A percentile compares a stretch with the other conserved stretches of the same genome.
These are phyloP conservation scores for Semnopithecus entellus DNA, from an alignment of 2,113 vertebrate species.

Conservation along the genomic window DNA sequence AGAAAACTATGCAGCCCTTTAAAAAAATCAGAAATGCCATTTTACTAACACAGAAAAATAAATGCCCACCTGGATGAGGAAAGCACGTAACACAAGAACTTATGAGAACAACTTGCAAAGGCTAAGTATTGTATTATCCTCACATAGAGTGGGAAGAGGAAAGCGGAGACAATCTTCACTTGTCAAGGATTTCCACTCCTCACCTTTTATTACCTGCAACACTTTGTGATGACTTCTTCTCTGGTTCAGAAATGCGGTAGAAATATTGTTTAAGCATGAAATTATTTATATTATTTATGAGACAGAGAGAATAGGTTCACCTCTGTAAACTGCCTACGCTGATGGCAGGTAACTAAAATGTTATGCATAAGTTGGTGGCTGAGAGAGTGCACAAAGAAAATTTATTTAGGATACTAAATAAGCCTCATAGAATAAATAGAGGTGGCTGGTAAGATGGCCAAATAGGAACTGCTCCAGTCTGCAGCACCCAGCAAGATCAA, in stretches of 20 bases:
- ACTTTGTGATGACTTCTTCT: not conserved
- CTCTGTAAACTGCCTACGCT: not conserved
- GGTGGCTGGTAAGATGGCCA: no score
- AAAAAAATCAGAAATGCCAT: not conserved
- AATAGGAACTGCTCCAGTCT: no score
- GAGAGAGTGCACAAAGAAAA: not conserved
- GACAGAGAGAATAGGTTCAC: not conserved
- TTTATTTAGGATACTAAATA: not conserved
- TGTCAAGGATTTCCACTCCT: no score
- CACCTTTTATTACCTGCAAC: not conserved
- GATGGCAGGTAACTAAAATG: not conserved
- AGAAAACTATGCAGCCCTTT: not conserved
- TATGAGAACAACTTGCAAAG: not conserved
- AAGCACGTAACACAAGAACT: not conserved
- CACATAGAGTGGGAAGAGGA: accelerated
- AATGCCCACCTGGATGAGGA: not conserved
- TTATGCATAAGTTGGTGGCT: not conserved
- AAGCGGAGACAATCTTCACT: not conserved
- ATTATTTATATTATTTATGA: not conserved
- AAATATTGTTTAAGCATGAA: not conserved
- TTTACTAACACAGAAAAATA: not conserved
- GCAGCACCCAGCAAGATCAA: no score
- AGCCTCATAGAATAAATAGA: not conserved
- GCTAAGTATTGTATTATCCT: accelerated
- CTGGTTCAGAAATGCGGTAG: not conserved